These are phyloP conservation scores for Nycticryphes semicollaris DNA, from an alignment of 2,113 vertebrate species.

Conservation along the genomic window DNA sequence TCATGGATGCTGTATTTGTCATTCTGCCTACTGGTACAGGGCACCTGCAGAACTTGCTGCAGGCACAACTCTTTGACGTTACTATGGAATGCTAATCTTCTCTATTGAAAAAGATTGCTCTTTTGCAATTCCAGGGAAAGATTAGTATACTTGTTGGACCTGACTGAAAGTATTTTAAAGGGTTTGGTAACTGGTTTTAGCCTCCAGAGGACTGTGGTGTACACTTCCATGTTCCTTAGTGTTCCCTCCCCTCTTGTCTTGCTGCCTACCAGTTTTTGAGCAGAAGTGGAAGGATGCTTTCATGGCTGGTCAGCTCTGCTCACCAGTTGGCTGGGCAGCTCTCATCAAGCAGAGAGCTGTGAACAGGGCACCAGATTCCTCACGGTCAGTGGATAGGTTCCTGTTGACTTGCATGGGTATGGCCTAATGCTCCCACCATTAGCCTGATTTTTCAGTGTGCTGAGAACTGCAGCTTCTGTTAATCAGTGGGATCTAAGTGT, in stretches of 20 bases:
- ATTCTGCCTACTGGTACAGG: not conserved
- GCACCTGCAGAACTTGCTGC: not conserved
- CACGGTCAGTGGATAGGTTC: not conserved
- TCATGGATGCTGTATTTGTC: not conserved
- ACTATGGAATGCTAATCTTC: not conserved
- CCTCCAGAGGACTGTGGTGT: not conserved
- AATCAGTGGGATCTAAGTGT: constrained; percentile 33
- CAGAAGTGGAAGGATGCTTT: not conserved
- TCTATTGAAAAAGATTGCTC: not conserved
- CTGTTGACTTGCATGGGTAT: not conserved
- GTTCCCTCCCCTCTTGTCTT: not conserved
- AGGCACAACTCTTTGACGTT: not conserved
- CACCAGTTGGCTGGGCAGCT: not conserved
- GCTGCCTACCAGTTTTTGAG: not conserved
- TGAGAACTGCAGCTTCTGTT: constrained; percentile 31
- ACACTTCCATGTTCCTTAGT: not conserved
- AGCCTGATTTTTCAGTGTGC: constrained; percentile 14
- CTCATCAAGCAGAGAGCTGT: not conserved
- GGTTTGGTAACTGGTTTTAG: not conserved
- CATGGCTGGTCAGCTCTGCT: not conserved
- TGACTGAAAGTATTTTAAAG: not conserved
- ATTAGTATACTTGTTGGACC: not conserved
- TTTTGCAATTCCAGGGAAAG: not conserved
- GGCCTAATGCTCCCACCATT: not conserved
- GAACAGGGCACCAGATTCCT: not conserved